These are phyloP conservation scores for Lepus townsendii DNA, from an alignment of 2,797 vertebrate species.

Conservation along the genomic window DNA sequence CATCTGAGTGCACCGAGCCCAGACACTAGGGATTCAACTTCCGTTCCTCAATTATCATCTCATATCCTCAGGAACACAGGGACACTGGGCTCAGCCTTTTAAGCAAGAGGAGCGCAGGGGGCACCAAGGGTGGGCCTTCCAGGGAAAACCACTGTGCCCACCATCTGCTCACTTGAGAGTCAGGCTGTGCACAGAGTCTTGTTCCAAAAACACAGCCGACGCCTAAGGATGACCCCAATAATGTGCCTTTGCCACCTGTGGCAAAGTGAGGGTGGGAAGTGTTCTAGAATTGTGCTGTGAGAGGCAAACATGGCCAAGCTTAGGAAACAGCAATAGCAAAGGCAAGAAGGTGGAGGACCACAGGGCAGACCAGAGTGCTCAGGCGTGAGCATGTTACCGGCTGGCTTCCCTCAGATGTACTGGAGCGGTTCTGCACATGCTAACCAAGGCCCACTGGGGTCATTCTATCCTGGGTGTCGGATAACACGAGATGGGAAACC, in stretches of 20 bases:
- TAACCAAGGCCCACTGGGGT: neutral
- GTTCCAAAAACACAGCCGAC: neutral
- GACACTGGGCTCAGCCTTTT: neutral
- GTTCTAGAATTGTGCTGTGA: neutral
- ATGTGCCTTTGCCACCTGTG: fast-evolving
- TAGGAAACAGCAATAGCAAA: too few relatives aligned
- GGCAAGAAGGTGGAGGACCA: neutral
- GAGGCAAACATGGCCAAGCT: neutral
- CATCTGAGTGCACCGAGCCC: neutral
- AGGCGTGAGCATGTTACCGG: neutral
- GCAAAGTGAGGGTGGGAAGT: neutral
- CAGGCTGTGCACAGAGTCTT: neutral
- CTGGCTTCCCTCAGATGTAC: neutral
- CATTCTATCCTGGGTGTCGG: fast-evolving
- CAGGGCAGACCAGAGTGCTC: neutral
- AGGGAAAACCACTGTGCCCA: neutral
- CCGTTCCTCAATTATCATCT: neutral
- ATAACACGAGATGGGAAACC: neutral
- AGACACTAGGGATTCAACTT: neutral
- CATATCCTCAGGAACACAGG: neutral
- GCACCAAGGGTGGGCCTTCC: neutral
- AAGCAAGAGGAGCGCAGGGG: neutral
- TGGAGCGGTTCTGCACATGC: neutral
- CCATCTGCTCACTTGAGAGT: neutral
- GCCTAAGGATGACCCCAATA: neutral